Evolutionary conservation across 2,113 vertebrate species (phyloP).

Genomic region (Raja brachyura): DNA sequence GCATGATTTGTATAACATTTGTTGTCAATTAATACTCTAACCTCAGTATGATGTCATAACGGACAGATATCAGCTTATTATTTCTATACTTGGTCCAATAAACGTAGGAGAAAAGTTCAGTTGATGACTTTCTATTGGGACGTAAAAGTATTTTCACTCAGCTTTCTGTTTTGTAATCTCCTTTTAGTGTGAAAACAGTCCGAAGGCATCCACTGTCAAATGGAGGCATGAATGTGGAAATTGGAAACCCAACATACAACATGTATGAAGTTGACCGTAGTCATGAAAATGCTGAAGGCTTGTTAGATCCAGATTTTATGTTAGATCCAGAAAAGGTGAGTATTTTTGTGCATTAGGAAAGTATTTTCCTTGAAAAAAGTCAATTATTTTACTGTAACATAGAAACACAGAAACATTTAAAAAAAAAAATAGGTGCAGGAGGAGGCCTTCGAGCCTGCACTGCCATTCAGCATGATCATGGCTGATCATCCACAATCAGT

Average conservation of each 20-base stretch:
- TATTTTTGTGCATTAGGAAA: conserved; percentile 34
- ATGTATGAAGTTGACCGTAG: conserved; percentile 98
- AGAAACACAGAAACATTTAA: no score
- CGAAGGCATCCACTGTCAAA: conserved; percentile 94
- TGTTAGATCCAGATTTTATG: conserved; percentile 84
- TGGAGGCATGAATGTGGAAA: conserved; percentile 94
- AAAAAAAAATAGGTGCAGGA: no score
- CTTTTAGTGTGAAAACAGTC: conserved; percentile 81
- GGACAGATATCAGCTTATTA: not conserved
- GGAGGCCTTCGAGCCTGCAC: no score
- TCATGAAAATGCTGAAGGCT: conserved; percentile 78
- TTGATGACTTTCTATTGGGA: not conserved
- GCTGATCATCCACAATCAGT: no score
- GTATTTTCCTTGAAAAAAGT: no score
- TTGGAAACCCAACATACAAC: conserved; percentile 96
- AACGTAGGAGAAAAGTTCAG: not conserved
- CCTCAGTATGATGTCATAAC: not conserved
- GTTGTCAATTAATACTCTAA: not conserved
- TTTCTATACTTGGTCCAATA: not conserved
- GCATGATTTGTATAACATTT: not conserved
- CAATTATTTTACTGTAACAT: not conserved
- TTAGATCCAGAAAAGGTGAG: conserved; percentile 88
- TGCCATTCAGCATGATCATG: no score
- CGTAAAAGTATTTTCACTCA: not conserved
- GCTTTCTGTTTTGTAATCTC: not conserved